phyloP scores from a whole-genome alignment of 2,888 invertebrate genomes.

The Omphaloscelis lunosa region DNA sequence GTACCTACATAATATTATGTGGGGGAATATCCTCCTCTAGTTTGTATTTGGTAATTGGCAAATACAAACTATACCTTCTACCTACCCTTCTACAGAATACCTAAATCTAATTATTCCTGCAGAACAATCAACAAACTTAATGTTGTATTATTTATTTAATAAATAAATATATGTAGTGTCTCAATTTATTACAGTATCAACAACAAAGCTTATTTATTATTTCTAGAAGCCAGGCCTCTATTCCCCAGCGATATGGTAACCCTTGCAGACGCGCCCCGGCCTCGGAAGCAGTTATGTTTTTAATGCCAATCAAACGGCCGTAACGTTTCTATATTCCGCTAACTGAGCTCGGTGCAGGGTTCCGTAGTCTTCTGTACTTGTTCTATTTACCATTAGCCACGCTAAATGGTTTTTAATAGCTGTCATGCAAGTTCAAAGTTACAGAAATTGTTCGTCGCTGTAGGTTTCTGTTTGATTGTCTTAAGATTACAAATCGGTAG shows the following conservation, averaged over 20 bases:
- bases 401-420: slow-evolving; percentile 26
- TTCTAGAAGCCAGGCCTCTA: background rate
- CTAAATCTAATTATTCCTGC: too few relatives aligned
- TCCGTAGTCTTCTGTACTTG: background rate
- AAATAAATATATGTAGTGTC: too few relatives aligned
- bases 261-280: slow-evolving; percentile 10
- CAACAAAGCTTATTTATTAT: background rate
- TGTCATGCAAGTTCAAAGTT: background rate
- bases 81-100: too few relatives aligned
- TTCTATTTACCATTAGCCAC: slow-evolving; percentile 27
- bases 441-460: slow-evolving; percentile 2
- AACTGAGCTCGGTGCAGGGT: slow-evolving; percentile 33
- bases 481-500: too few relatives aligned
- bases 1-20: too few relatives aligned
- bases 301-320: slow-evolving; percentile 66
- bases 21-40: too few relatives aligned
- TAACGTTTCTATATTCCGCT: slow-evolving; percentile 56
- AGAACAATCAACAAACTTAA: background rate
- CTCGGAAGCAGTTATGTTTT: slow-evolving; percentile 64
- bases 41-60: too few relatives aligned
- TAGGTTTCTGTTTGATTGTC: too few relatives aligned
- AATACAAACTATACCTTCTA: too few relatives aligned
- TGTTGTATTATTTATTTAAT: too few relatives aligned
- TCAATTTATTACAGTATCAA: too few relatives aligned
- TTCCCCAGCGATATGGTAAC: slow-evolving; percentile 4